Conservation (phyloP, 2,113 vertebrate species). For the Cyphomyrus discorhynchus region DNA sequence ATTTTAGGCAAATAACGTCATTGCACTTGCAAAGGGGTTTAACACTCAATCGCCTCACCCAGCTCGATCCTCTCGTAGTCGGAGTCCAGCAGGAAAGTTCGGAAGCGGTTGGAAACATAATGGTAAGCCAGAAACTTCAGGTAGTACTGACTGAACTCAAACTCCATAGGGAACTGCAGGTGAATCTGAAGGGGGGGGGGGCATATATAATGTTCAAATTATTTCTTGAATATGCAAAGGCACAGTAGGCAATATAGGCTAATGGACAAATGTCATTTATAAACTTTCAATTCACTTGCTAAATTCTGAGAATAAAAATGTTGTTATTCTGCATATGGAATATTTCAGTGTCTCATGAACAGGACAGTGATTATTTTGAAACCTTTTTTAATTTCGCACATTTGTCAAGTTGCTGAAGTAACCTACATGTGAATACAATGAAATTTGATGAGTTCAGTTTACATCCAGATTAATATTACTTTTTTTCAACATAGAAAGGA, state of each 20-base stretch:
- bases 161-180: slow-evolving; percentile 96
- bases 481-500: neutral
- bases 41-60: slow-evolving; percentile 37
- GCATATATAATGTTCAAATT: slow-evolving; percentile 58
- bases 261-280: neutral
- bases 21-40: too few species aligned
- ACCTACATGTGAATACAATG: neutral
- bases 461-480: neutral
- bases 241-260: neutral
- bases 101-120: slow-evolving; percentile 87
- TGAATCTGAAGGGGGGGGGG: slow-evolving; percentile 72
- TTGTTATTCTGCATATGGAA: neutral
- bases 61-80: slow-evolving; percentile 94
- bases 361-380: neutral
- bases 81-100: slow-evolving; percentile 90
- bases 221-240: neutral
- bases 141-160: slow-evolving; percentile 96
- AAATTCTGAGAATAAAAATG: neutral
- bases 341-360: neutral
- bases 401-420: too few species aligned
- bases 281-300: neutral
- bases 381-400: neutral
- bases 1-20: neutral
- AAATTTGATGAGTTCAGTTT: too few species aligned
- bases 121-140: slow-evolving; percentile 97